Conservation (phyloP, 2,113 vertebrate species). For the Globicephala melas region DNA sequence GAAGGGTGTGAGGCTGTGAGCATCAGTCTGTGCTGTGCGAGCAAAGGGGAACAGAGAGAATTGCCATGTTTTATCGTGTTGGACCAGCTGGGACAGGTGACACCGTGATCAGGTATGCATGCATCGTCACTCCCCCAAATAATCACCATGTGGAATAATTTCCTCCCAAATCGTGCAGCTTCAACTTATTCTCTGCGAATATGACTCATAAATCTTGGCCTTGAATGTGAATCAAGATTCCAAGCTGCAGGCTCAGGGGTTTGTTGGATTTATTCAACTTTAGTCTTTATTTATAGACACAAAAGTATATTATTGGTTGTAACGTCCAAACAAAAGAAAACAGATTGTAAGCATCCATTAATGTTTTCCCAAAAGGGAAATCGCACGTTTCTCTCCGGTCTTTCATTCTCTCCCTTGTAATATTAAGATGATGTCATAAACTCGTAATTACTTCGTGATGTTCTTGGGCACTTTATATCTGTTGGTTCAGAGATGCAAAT, state of each 20-base stretch:
- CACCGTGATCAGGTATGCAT: slow-evolving; percentile 97
- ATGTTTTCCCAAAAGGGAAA: slow-evolving; percentile 88
- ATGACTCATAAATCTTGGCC: slow-evolving; percentile 97
- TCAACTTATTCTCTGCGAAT: slow-evolving; percentile 92
- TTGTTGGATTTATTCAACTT: slow-evolving; percentile 93
- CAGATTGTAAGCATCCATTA: slow-evolving; percentile 89
- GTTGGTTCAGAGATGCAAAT: slow-evolving; percentile 76
- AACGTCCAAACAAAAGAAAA: slow-evolving; percentile 89
- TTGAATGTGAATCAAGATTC: slow-evolving; percentile 94
- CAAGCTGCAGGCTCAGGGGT: slow-evolving; percentile 90
- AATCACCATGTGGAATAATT: slow-evolving; percentile 98
- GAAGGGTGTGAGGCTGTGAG: slow-evolving; percentile 81
- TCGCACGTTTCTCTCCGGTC: slow-evolving; percentile 80
- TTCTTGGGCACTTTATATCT: slow-evolving; percentile 78
- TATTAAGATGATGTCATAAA: slow-evolving; percentile 89
- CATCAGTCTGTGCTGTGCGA: slow-evolving; percentile 90
- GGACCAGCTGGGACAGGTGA: slow-evolving; percentile 90
- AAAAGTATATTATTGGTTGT: slow-evolving; percentile 88
- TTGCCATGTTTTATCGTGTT: slow-evolving; percentile 96
- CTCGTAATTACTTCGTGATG: slow-evolving; percentile 84
- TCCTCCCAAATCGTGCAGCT: slow-evolving; percentile 92
- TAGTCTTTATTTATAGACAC: slow-evolving; percentile 88
- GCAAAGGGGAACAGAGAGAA: slow-evolving; percentile 93
- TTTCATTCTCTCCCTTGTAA: slow-evolving; percentile 83
- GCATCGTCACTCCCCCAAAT: slow-evolving; percentile 98